Evolutionary conservation across 2,113 vertebrate species (phyloP), one percentile per base, ranked within the genome.

Genomic region (Amblyopsis rosae): DNA sequence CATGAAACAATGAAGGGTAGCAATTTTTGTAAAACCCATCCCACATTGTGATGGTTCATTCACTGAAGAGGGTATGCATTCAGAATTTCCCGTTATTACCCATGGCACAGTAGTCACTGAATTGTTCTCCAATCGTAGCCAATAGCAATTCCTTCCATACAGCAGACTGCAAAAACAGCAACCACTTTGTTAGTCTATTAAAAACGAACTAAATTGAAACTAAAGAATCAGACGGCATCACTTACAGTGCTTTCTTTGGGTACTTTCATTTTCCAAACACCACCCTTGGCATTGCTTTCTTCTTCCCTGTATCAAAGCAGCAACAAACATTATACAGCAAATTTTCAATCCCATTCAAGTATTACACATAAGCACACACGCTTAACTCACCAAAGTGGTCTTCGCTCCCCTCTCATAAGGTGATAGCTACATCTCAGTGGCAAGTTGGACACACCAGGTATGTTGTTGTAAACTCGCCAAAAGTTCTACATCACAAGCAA

Each of bases 401-500:
- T 93, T 74, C 97, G 93, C 84, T 97, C 95, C 72, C 96, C 97
- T 84, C 95, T 89, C 97, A 98, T 98, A 89, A 98, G 90, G 75
- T 98, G 96, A 82, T 97, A 99, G 86, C 95, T 96, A 19, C 95
- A 96, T 83, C 95, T 92, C 87, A 97, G 77, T 50, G 95, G 94
- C 86, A 98, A 86, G 71, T 83, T 90, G 69, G 94, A 92, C 82
- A 99, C 96, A 0, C 93, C 76, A 61, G 96, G 95, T 80, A 97
- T 98, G 79, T 98, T 99, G 92, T 98, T 99, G 91, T 97, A 99
- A 71, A 98, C 96, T 77, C 96, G 94, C 98, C 97, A 99, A 80
- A 99, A 99, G 88, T 95, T 95, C 98, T 98, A 77, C 11, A 9
- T 62, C 68, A 82, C 67, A 67, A 13, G 67, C 2, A 50, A 57